Conservation (phyloP, 2,888 invertebrate species). For the Melieria picta region DNA sequence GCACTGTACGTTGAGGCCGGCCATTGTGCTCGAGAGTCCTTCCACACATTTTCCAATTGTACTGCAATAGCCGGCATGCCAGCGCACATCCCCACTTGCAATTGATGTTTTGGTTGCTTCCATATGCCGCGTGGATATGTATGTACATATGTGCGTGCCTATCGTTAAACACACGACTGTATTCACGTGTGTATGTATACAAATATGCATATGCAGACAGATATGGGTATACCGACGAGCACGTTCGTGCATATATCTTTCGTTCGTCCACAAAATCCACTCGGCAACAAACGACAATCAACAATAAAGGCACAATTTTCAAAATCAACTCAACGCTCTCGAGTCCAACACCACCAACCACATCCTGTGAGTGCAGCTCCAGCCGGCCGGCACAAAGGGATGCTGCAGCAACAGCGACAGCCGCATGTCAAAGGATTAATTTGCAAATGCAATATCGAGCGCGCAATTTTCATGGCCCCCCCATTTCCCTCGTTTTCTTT, state of each 20-base stretch:
- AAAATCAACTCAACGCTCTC: constrained; percentile 38
- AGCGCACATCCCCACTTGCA: neutral
- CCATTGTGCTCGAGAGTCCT: neutral
- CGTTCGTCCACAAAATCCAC: constrained; percentile 38
- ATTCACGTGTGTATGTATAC: no score
- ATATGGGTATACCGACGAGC: constrained; percentile 22
- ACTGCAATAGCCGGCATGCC: neutral
- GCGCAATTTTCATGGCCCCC: neutral
- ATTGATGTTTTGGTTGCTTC: neutral
- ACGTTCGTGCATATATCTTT: constrained; percentile 1
- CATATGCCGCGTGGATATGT: no score
- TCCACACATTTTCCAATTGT: neutral
- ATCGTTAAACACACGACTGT: no score
- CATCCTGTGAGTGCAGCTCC: neutral
- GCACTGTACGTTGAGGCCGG: no score
- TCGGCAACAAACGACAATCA: constrained; percentile 46
- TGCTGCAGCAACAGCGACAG: neutral
- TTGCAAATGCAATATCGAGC: constrained; percentile 2
- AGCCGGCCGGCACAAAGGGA: neutral
- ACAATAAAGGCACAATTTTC: constrained; percentile 39
- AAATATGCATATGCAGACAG: constrained; percentile 32
- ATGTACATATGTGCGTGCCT: no score
- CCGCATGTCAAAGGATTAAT: constrained; percentile 13
- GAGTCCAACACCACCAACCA: neutral
- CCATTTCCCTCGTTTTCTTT: no score